These are phyloP conservation scores for Caenorhabditis zanzibari DNA, from an alignment of 2,888 invertebrate species.

Conservation along the genomic window DNA sequence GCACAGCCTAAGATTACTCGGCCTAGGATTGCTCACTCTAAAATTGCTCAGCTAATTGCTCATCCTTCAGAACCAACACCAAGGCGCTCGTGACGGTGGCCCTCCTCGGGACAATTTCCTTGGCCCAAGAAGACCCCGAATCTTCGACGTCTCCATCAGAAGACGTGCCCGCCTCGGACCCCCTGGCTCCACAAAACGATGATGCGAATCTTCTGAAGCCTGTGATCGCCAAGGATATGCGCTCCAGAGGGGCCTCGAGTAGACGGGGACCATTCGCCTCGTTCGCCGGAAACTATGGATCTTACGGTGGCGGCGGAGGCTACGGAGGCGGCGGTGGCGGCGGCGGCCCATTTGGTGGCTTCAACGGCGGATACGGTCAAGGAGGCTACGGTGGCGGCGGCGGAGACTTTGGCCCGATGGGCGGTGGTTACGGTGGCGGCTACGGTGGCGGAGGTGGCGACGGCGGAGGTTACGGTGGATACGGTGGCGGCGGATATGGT, in stretches of 20 bases:
- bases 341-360: slow-evolving; percentile 60
- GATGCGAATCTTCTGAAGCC: slow-evolving; percentile 28
- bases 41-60: background rate
- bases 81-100: slow-evolving; percentile 53
- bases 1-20: background rate
- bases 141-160: slow-evolving; percentile 29
- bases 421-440: slow-evolving; percentile 40
- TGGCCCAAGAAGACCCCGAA: slow-evolving; percentile 49
- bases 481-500: slow-evolving; percentile 65
- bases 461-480: slow-evolving; percentile 55
- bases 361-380: slow-evolving; percentile 66
- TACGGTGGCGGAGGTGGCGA: slow-evolving; percentile 45
- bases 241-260: slow-evolving; percentile 47
- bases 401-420: slow-evolving; percentile 18
- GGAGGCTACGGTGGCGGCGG: slow-evolving; percentile 57
- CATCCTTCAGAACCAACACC: slow-evolving; percentile 1
- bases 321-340: slow-evolving; percentile 36
- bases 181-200: slow-evolving; percentile 47
- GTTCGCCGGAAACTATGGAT: slow-evolving; percentile 54
- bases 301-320: slow-evolving; percentile 54
- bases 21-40: too few species aligned
- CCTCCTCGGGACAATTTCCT: slow-evolving; percentile 42
- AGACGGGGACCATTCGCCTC: slow-evolving; percentile 49
- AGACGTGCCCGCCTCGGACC: slow-evolving; percentile 23
- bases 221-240: slow-evolving; percentile 59